A percentile compares a stretch with the other conserved stretches of the same genome.
Conservation (phyloP, 2,797 vertebrate genomes). For the Falco concolor region DNA sequence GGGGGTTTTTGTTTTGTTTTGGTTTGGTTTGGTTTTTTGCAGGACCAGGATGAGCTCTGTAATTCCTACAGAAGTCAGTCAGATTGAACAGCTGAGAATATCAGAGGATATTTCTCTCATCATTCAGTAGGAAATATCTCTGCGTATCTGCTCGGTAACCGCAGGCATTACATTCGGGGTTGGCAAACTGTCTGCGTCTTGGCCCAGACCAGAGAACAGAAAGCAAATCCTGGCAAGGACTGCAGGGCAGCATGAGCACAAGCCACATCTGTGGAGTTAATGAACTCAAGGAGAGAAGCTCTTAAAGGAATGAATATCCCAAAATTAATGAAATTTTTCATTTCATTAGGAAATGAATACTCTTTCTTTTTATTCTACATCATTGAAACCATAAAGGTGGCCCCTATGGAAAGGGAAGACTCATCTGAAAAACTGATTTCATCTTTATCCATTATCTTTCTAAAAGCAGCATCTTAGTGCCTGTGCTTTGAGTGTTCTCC, state of each 20-base stretch:
- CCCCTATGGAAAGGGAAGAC: conserved; percentile 19
- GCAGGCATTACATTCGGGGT: rapidly evolving
- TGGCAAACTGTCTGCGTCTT: background rate
- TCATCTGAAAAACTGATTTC: conserved; percentile 33
- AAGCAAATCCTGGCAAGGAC: conserved; percentile 11
- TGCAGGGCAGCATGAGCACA: background rate
- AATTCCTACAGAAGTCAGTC: background rate
- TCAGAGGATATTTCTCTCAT: background rate
- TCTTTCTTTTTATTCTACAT: conserved; percentile 15
- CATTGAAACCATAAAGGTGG: conserved; percentile 13
- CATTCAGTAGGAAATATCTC: background rate
- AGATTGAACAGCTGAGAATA: background rate
- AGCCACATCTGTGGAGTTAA: background rate
- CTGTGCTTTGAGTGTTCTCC: conserved; percentile 17
- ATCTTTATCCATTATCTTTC: conserved; percentile 46
- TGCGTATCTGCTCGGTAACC: rapidly evolving
- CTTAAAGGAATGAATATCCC: conserved; percentile 34
- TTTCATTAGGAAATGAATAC: conserved; percentile 49
- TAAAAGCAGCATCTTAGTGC: conserved; percentile 11
- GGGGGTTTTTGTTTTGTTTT: too few relatives aligned
- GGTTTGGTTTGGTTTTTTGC: background rate
- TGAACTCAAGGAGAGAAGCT: conserved; percentile 23
- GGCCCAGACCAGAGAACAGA: background rate
- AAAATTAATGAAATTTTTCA: conserved; percentile 57
- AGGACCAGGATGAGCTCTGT: background rate